Base-by-base conservation (phyloP, 92 coral and sea anemone genomes). In the Siderastrea radians region DNA sequence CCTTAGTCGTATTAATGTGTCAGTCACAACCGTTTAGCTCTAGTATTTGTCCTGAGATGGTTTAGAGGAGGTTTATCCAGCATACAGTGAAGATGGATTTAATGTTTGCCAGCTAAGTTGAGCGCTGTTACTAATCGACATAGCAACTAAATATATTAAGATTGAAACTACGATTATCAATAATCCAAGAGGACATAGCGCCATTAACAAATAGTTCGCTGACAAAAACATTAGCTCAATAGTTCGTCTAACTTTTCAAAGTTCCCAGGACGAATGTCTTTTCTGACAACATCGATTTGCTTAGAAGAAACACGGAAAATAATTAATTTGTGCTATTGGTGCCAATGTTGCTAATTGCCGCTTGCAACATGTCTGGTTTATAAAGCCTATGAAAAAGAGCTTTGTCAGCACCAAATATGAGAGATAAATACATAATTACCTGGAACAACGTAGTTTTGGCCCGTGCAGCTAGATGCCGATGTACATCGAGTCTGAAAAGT, bases 361-460 rank as follows among this genome's bases (percentile, higher is more conserved):
- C 4, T 50, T 72, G 8, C 8, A 72, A 3, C 15, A 75, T 55
- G 64, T 51, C 60, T 2, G n/a, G 48, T 38, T 75, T 49, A 26
- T 75, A 2, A 63, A 63, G 3, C 12, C 38, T 26, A 26, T 26
- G 38, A 26, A 26, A 26, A 26, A 26, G 38, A 26, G 0, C 38
- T 26, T 26, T 26, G 38, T 26, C 38, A 26, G 38, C 38, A 26
- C 38, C 38, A 26, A 26, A 26, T 26, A 26, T 0, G 38, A 63
- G 6, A 63, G 44, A 38, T 26, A 38, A 4, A 68, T 4, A 26
- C 38, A 0, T 49, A 4, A 12, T 14, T 79, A 80, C 84, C 72
- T 80, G 84, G 84, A 7, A 80, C 75, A 52, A 47, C n/a, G 60
- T 80, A 80, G 50, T 47, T 15, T 15, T 17, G 16, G 19, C 75